Evolutionary conservation across 2,888 invertebrate species (phyloP), one percentile per base, ranked within the genome.

Genomic region (Teleiodes luculella): DNA sequence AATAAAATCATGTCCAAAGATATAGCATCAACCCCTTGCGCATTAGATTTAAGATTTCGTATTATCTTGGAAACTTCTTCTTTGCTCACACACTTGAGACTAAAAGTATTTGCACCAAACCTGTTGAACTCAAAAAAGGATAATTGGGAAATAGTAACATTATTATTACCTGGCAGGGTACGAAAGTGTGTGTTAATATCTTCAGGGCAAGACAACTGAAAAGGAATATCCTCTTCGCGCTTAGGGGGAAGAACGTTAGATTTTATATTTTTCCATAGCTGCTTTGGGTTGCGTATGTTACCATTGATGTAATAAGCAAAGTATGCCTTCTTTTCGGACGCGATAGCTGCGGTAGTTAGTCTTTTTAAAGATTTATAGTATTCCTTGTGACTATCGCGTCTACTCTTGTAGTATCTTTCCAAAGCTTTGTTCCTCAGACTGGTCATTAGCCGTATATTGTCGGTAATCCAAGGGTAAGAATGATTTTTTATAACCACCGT

Each of bases 1-100:
- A 54, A 3, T 2, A 55, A n/a, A 2, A 62, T 10, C 60, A 62
- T 62, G n/a, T 59, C 39, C 3, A 57, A 11, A 1, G 51, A 46
- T 6, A 62, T 57, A 0, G 20, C 37, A 33, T 62, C 59, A 7
- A 35, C 14, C 0, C 59, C 59, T 3, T 11, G 11, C 1, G 62
- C 59, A 49, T 58, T 56, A 0, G 58, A 53, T 24, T 49, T 52
- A 7, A 60, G 35, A 35, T 35, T 35, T 3, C n/a, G 35, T 35
- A 35, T 35, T 35, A 35, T 35, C n/a, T 35, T 35, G 35, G 35
- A 11, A 35, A 35, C 35, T n/a, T 11, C 6, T 4, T 30, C 8
- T 30, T 30, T 4, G 30, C 8, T 8, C 6, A 30, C 30, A 30
- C 30, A 30, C 3, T n/a, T 35, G 3, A 35, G 35, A n/a, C 3